Evolutionary conservation across 2,888 invertebrate genomes (phyloP), one percentile per base, ranked within the genome.

Genomic region (Luperina testacea): DNA sequence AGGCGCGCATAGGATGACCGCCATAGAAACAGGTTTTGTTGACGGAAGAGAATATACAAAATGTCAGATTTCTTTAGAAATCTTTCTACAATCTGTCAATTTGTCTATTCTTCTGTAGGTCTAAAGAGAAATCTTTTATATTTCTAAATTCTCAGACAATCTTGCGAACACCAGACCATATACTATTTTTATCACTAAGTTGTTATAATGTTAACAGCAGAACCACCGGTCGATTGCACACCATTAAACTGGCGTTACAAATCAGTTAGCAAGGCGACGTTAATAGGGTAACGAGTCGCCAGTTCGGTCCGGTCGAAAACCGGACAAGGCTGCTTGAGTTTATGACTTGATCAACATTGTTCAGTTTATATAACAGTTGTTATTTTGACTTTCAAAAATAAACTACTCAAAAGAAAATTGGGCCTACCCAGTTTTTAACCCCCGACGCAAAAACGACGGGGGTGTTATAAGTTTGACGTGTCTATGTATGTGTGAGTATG

Each of bases 201-300:
- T 20, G 32, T 64, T 78, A 86, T 71, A 86, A 72, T 74, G 87
- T 87, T 71, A 57, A 51, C 45, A 78, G 32, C 82, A 76, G 78
- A 65, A 69, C 51, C 59, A 38, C 11, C 72, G 77, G 61, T 48
- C 77, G 74, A 76, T 77, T 76, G 27, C 82, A 74, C 77, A 48
- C 88, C 80, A 81, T 87, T 85, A 85, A 72, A 51, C 77, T n/a
- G 67, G 61, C 70, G 76, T 81, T 79, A 87, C 86, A 90, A 88
- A 90, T 90, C 84, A 82, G 77, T 82, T 78, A 80, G 51, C 76
- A 81, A 82, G 82, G 80, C 77, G 81, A 80, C 85, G 81, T 83
- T 90, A 90, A 90, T 90, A 85, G 88, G 83, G 84, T 75, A 68
- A 82, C 86, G 87, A 87, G 83, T 80, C 85, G 83, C 82, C 83